These are phyloP conservation scores for Eulithis testata DNA, from an alignment of 2,888 invertebrate species.

Conservation along the genomic window DNA sequence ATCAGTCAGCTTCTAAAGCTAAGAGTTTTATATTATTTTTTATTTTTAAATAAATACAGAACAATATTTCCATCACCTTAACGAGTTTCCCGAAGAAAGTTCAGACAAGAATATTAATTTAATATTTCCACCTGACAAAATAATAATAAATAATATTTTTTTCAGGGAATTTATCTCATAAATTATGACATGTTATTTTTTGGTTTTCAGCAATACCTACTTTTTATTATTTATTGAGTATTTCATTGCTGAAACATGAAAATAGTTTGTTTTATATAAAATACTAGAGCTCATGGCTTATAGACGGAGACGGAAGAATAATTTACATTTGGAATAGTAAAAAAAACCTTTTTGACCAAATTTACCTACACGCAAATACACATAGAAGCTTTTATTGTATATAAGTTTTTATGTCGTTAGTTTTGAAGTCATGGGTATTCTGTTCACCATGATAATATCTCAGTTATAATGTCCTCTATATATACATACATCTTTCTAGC, in stretches of 20 bases:
- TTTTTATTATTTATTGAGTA: constrained; percentile 5
- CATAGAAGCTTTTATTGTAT: too few relatives aligned
- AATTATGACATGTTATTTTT: constrained; percentile 12
- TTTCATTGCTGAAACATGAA: constrained; percentile 2
- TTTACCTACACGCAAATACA: too few relatives aligned
- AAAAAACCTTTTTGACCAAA: too few relatives aligned
- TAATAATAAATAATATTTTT: constrained; percentile 18
- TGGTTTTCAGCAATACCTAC: constrained; percentile 10
- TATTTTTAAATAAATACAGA: too few relatives aligned
- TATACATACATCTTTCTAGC: not conserved
- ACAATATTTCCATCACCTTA: not conserved
- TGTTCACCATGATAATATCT: constrained; percentile 5
- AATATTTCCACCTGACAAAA: constrained; percentile 16
- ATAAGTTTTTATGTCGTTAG: not conserved
- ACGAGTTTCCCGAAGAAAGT: constrained; percentile 10
- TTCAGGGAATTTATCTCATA: constrained; percentile 10
- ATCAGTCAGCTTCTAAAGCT: too few relatives aligned
- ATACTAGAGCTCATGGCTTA: not conserved
- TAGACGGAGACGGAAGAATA: not conserved
- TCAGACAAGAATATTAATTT: constrained; percentile 14
- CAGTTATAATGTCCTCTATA: constrained; percentile 12
- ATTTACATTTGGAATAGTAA: not conserved
- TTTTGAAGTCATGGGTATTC: constrained; percentile 9
- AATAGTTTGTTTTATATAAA: not conserved
- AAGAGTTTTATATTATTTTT: too few relatives aligned